Evolutionary conservation across 2,113 vertebrate genomes (phyloP).

Genomic region (Entelurus aequoreus): DNA sequence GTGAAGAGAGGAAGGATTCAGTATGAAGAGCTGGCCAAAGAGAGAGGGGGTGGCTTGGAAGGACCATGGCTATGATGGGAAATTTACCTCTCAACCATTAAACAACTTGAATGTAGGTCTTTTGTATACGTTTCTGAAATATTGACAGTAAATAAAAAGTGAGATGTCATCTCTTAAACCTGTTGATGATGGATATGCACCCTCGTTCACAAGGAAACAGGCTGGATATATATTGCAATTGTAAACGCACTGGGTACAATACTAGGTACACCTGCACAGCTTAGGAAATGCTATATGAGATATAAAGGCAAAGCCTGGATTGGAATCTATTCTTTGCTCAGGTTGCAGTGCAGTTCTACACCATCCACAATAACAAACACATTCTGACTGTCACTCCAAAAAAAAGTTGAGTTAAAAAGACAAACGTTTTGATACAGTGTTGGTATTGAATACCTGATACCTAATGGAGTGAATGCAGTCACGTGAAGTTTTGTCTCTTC

Average conservation of each 20-base stretch:
- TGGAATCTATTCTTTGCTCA: too few species aligned
- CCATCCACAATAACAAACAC: too few species aligned
- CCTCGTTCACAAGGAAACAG: not conserved
- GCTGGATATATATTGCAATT: not conserved
- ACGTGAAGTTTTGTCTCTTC: not conserved
- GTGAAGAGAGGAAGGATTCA: slow-evolving; percentile 37
- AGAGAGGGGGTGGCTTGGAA: slow-evolving; percentile 1
- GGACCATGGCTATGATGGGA: slow-evolving; percentile 8
- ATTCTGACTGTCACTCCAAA: too few species aligned
- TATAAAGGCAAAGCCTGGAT: too few species aligned
- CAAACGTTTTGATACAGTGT: too few species aligned
- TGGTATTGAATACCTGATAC: too few species aligned
- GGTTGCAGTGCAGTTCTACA: too few species aligned
- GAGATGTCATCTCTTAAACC: not conserved
- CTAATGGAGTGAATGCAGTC: not conserved
- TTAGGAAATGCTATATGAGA: too few species aligned
- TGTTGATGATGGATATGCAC: not conserved
- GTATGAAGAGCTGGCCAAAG: slow-evolving; percentile 10
- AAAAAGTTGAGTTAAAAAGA: too few species aligned
- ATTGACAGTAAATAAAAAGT: not conserved
- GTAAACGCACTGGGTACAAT: not conserved
- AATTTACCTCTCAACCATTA: slow-evolving; percentile 11
- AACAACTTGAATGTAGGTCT: slow-evolving; percentile 10
- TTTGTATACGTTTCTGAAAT: slow-evolving; percentile 6
- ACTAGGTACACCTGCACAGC: not conserved